Base-by-base conservation (phyloP, 2,888 invertebrate genomes). In the Torymus texanus region DNA sequence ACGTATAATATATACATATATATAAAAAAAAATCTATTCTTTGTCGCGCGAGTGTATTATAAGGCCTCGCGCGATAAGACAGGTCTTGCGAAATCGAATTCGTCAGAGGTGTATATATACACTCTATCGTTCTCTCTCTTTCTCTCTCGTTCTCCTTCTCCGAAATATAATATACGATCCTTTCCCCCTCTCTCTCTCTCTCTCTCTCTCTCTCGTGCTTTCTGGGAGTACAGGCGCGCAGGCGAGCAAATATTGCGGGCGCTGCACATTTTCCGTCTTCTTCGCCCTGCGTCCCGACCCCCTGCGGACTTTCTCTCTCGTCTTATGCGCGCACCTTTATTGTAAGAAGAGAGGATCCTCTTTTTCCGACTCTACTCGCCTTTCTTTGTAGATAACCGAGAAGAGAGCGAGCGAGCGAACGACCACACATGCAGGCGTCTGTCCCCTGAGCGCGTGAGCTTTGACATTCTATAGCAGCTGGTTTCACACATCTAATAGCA, bases 101-200 rank as follows among this genome's bases (percentile, higher is more conserved):
- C 41, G 41, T 5, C 41, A 8, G 41, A 41, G 41, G 41, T 8
- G 41, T 41, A 41, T 8, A 21, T 41, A 41, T 8, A 21, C 21
- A 21, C 21, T 21, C 21, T 21, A 70, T 70, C 58, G 58, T 50
- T 41, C 63, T 53, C n/a, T 58, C 70, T 18, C 53, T 50, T 12
- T 16, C 53, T 41, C 58, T 61, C n/a, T 58, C 70, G 2, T 2
- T 21, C 21, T 21, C 21, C 29, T 56, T 12, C 16, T 51, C 50
- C 63, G 63, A 71, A 70, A 71, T 71, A 71, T 76, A 63, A 76
- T 59, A 77, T 29, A 41, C 3, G 21, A 58, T 67, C 62, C 68
- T 21, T 41, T 53, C 41, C 53, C 51, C 59, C 55, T 14, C 1
- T 14, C 18, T 14, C n/a, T 16, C 53, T 41, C 58, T 53, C n/a